Percentiles rank a stretch among this genome's conserved stretches.
These are phyloP conservation scores for Danaus plexippus DNA, from an alignment of 1,140 invertebrate genomes.

Conservation along the genomic window DNA sequence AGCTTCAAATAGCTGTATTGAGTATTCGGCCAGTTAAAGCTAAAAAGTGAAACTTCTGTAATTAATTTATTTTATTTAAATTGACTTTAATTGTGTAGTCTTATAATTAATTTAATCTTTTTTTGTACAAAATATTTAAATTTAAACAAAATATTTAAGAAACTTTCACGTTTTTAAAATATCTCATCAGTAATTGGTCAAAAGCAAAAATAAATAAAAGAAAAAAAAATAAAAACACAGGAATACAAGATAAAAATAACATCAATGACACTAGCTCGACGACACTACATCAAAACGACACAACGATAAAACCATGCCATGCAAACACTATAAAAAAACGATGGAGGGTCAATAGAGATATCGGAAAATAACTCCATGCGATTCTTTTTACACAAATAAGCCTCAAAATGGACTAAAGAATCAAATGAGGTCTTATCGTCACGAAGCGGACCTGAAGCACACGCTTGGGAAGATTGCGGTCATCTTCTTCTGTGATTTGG, in stretches of 20 bases:
- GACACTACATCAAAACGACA: slow-evolving; percentile 37
- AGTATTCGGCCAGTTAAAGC: too few relatives aligned
- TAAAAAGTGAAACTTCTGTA: too few relatives aligned
- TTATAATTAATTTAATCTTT: too few relatives aligned
- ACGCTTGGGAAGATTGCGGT: slow-evolving; percentile 93
- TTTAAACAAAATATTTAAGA: background rate
- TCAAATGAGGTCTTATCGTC: slow-evolving; percentile 29
- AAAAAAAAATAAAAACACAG: slow-evolving; percentile 29
- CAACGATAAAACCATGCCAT: slow-evolving; percentile 56
- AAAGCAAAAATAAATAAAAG: too few relatives aligned
- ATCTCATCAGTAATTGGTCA: too few relatives aligned
- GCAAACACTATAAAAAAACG: slow-evolving; percentile 42
- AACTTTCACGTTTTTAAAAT: background rate
- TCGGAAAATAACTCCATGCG: slow-evolving; percentile 28
- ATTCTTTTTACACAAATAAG: slow-evolving; percentile 37
- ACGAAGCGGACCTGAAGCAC: slow-evolving; percentile 85
- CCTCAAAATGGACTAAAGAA: slow-evolving; percentile 36
- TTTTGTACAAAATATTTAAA: too few relatives aligned
- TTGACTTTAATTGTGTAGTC: too few relatives aligned
- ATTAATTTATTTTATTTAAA: too few relatives aligned
- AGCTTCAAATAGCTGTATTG: too few relatives aligned
- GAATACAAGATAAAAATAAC: too few relatives aligned
- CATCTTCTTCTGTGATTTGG: slow-evolving; percentile 96
- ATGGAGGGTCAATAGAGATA: slow-evolving; percentile 26
- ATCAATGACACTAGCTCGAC: slow-evolving; percentile 40